Conservation (phyloP, 2,113 vertebrate genomes). For the Alaudala cheleensis region DNA sequence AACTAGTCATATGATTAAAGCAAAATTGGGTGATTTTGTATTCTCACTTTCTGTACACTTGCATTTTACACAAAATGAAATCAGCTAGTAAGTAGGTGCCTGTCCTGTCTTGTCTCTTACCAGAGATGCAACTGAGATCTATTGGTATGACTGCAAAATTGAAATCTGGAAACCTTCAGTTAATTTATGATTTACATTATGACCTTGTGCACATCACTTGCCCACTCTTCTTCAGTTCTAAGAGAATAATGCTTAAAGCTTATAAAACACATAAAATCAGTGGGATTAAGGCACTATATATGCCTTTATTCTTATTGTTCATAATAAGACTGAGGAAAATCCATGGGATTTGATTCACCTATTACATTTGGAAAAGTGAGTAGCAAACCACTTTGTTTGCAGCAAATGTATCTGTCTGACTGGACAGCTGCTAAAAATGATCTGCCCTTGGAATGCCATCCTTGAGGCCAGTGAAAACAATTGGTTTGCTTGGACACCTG, state of each 20-base stretch:
- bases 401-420: background rate
- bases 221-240: background rate
- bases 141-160: background rate
- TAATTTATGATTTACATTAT: background rate
- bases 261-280: background rate
- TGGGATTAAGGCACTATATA: background rate
- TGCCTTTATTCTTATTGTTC: background rate
- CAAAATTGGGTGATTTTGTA: background rate
- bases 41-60: background rate
- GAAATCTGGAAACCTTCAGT: background rate
- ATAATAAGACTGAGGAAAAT: background rate
- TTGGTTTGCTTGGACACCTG: conserved; percentile 20
- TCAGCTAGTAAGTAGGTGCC: background rate
- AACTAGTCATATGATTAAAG: background rate
- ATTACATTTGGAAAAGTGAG: background rate
- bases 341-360: background rate
- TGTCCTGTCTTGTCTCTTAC: background rate
- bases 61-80: background rate
- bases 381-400: background rate
- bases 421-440: background rate
- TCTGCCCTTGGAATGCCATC: background rate
- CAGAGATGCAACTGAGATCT: background rate
- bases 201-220: background rate
- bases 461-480: background rate
- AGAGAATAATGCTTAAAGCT: background rate